Conservation (phyloP, 2,113 vertebrate genomes). For the Anguilla rostrata region DNA sequence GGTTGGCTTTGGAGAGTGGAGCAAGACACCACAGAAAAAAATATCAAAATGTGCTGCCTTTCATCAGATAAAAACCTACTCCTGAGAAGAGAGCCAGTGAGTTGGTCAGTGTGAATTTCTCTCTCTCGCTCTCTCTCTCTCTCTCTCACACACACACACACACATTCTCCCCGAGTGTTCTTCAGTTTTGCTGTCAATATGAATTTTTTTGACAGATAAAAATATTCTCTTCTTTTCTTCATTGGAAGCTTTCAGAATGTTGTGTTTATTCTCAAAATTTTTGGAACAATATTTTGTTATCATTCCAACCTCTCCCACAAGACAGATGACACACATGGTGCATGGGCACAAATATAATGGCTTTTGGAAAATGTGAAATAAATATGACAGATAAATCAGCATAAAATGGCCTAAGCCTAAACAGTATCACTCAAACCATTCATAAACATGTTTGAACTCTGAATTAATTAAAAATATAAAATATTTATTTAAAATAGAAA, state of each 20-base stretch:
- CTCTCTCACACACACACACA: neutral
- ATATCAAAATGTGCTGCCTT: neutral
- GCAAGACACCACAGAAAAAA: neutral
- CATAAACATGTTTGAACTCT: too few species aligned
- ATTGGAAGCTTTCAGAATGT: neutral
- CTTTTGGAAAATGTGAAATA: neutral
- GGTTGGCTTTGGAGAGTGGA: neutral
- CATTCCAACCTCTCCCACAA: conserved; percentile 12
- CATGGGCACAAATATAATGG: conserved; percentile 15
- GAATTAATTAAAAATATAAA: too few species aligned
- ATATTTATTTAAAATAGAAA: too few species aligned
- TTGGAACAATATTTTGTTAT: neutral
- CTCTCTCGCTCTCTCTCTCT: neutral
- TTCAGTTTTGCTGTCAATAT: neutral
- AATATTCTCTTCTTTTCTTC: neutral
- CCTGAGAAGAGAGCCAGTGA: neutral
- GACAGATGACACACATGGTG: conserved; percentile 16
- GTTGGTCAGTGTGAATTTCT: neutral
- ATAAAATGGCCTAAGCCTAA: neutral
- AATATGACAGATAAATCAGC: neutral
- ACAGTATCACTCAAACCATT: too few species aligned
- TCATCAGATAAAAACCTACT: neutral
- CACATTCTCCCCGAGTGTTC: neutral
- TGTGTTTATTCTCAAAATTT: neutral
- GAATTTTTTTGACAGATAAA: neutral